Base-by-base conservation (phyloP, 2,888 invertebrate species). In the Andrena flavipes region DNA sequence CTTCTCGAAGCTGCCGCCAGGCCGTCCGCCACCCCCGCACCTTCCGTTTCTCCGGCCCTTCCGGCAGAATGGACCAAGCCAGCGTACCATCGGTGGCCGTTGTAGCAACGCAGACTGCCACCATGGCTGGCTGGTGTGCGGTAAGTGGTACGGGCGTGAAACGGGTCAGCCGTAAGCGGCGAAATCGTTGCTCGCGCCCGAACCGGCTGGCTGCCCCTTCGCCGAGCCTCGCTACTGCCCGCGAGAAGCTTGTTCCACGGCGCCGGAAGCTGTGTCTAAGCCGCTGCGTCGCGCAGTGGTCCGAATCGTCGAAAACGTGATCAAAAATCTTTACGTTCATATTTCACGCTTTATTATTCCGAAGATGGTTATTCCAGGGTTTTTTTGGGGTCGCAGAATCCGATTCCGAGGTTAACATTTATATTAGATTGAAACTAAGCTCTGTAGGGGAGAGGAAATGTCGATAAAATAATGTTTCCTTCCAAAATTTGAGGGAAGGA, bases 151-250 rank as follows among this genome's bases (percentile, higher is more conserved):
- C 83, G 87, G 86, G 82, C 84, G 84, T 81, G 86, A 90, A 90
- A 85, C 87, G 87, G 90, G 88, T 90, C 90, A 88, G 83, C 85
- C 84, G 87, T 90, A 80, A 87, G 90, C 87, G 84, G 79, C 59
- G 82, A 81, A 84, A 86, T 89, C 87, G 82, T 81, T 76, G 87
- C 67, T 76, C 74, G 76, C 74, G 75, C 63, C 79, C 81, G 56
- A 69, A 72, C 73, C 68, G 63, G 6, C 75, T 42, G 56, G 16
- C 30, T 67, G 65, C 35, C 35, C 65, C 48, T 69, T 63, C 30
- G 20, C 33, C 63, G 33, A 30, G 35, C 23, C 29, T 20, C 26
- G 7, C 51, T n/a, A n/a, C 33, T 42, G 20, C 8, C 48, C n/a
- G 48, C 42, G 29, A n/a, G 56, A 10, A 8, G 23, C 23, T 56